Evolutionary conservation across 2,888 invertebrate species (phyloP).

Genomic region (Dicycla oo): DNA sequence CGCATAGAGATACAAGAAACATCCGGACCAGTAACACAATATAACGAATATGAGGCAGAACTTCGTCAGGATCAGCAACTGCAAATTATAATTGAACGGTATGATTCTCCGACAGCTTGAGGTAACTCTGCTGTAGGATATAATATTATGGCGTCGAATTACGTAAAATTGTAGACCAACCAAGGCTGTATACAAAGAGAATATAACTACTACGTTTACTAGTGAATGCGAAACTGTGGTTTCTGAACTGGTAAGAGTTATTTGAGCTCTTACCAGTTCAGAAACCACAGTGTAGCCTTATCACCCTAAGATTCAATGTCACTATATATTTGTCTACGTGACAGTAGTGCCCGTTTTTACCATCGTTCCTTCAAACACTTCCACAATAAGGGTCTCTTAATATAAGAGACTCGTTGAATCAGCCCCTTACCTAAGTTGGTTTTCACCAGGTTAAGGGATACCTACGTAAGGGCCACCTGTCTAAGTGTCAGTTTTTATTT

Average conservation of each 20-base stretch:
- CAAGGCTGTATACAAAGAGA: constrained; percentile 2
- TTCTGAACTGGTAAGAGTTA: not conserved
- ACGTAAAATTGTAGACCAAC: constrained; percentile 13
- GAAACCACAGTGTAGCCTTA: too few species aligned
- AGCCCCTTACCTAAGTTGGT: not conserved
- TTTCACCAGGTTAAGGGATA: too few species aligned
- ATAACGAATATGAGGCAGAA: constrained; percentile 76
- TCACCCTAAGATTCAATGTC: not conserved
- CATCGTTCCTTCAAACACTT: not conserved
- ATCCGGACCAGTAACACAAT: constrained; percentile 85
- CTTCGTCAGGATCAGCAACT: constrained; percentile 80
- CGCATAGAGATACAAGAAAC: constrained; percentile 79
- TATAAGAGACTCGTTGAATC: not conserved
- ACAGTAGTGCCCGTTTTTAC: not conserved
- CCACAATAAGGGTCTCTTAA: not conserved
- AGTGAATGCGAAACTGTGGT: not conserved
- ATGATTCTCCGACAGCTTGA: constrained; percentile 7
- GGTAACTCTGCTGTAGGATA: not conserved
- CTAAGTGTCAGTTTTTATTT: too few species aligned
- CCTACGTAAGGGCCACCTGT: not conserved
- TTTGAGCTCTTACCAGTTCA: too few species aligned
- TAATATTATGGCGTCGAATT: not conserved
- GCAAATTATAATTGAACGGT: constrained; percentile 61
- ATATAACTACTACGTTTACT: constrained; percentile 1
- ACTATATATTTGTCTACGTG: too few species aligned